These are phyloP conservation scores for Folsomia manolachei DNA, from an alignment of 2,888 invertebrate genomes.

Conservation along the genomic window DNA sequence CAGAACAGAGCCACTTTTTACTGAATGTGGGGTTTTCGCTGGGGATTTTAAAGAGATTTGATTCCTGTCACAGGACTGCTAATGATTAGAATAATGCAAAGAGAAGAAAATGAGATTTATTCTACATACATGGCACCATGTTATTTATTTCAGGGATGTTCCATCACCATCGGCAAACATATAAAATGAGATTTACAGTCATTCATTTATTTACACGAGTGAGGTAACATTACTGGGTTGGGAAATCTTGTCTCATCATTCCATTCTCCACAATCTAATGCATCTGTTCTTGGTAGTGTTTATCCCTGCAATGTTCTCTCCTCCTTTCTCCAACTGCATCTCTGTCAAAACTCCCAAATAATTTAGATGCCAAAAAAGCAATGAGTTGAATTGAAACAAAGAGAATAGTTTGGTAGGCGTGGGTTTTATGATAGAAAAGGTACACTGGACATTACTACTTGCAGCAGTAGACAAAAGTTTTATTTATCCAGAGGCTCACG, in stretches of 20 bases:
- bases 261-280: background rate
- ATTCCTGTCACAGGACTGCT: background rate
- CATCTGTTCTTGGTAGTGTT: background rate
- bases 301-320: background rate
- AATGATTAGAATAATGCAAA: background rate
- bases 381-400: background rate
- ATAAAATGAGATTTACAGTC: background rate
- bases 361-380: background rate
- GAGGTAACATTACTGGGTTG: background rate
- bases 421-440: too few relatives aligned
- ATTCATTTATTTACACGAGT: background rate
- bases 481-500: background rate
- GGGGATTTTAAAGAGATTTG: background rate
- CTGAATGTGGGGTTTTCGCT: background rate
- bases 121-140: too few relatives aligned
- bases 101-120: background rate
- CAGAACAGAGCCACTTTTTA: too few relatives aligned
- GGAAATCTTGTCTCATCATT: background rate
- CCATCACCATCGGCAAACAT: too few relatives aligned
- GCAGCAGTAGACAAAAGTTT: background rate
- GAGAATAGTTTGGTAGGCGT: too few relatives aligned
- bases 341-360: background rate
- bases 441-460: background rate
- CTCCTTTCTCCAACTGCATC: background rate
- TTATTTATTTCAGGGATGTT: too few relatives aligned